Evolutionary conservation across 92 coral and sea anemone species (phyloP), one percentile per base, ranked within the genome.

Genomic region (Pocillopora grandis): DNA sequence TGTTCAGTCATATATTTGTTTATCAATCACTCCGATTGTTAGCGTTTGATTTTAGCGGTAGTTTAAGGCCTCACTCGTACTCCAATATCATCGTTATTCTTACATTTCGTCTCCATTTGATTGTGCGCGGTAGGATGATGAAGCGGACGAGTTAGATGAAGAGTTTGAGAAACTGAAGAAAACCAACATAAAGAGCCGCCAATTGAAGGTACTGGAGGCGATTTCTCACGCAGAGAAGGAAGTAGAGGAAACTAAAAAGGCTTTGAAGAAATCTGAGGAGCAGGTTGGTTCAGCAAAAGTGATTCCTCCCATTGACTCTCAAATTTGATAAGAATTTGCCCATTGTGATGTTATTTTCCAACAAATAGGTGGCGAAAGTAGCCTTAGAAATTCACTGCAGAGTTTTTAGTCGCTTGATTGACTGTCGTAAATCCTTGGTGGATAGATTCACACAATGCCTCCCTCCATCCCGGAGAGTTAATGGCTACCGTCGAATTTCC

Each of bases 101-200:
- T 69, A 2, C 78, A 49, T 5, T 62, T 20, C 17, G 18, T n/a
- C 33, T 74, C 20, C 62, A 52, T 31, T 13, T 48, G 6, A 55
- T 72, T 74, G 16, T 55, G 9, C 66, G 16, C 16, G 5, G 14
- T 31, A 86, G 80, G 98, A 95, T 78, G 98, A 95, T 12, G 98
- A 95, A 23, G 63, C 88, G 66, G 98, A 94, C 76, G 98, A 97
- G 79, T 57, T 97, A 65, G 98, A 97, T 84, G 95, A 97, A 80
- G 99, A 97, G 85, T 97, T 94, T 74, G 99, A 97, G 76, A 92
- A 95, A 74, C 84, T 94, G 67, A 93, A 97, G 78, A 88, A 84
- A 35, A 91, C 98, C 23, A 97, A 97, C 87, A 70, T 97, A 66
- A 94, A 94, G 77, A 89, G 94, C 60, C 85, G 94, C 73, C 93